Evolutionary conservation across 2,113 vertebrate species (phyloP).

Genomic region (Perca fluviatilis): DNA sequence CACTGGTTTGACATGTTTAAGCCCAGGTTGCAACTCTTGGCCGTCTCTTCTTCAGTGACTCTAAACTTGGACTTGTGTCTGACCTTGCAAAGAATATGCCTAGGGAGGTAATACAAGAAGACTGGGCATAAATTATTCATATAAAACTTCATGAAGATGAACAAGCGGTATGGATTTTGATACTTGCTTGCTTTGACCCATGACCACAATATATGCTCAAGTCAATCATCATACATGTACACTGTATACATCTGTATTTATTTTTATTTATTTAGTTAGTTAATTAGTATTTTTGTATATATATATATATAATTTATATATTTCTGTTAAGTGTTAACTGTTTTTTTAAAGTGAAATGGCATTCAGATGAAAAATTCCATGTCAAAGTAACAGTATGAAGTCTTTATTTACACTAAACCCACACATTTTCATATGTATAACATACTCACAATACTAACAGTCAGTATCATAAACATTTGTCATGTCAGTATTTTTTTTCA

Average conservation of each 20-base stretch:
- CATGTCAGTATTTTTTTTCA: not conserved
- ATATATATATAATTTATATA: not conserved
- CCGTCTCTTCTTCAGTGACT: conserved; percentile 55
- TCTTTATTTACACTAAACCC: conserved; percentile 69
- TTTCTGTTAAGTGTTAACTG: not conserved
- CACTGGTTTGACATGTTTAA: conserved; percentile 32
- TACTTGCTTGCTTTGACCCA: conserved; percentile 1
- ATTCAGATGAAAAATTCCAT: conserved; percentile 4
- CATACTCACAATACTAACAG: not conserved
- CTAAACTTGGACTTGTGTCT: conserved; percentile 64
- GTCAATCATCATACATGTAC: not conserved
- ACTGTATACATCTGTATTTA: too few relatives aligned
- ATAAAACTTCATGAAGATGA: conserved; percentile 51
- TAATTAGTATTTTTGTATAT: not conserved
- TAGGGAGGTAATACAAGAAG: conserved; percentile 68
- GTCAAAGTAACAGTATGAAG: conserved; percentile 31
- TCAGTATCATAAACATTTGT: not conserved
- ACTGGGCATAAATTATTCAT: conserved; percentile 67
- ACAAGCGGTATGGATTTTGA: conserved; percentile 41
- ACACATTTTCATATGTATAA: conserved; percentile 12
- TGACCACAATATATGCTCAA: not conserved
- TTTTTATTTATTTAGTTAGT: too few relatives aligned
- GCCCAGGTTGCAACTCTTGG: conserved; percentile 43
- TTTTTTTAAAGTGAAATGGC: not conserved
- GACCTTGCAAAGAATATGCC: conserved; percentile 57